Evolutionary conservation across 1,140 invertebrate species (phyloP), one percentile per base, ranked within the genome.

Genomic region (Tetraneura akinire): DNA sequence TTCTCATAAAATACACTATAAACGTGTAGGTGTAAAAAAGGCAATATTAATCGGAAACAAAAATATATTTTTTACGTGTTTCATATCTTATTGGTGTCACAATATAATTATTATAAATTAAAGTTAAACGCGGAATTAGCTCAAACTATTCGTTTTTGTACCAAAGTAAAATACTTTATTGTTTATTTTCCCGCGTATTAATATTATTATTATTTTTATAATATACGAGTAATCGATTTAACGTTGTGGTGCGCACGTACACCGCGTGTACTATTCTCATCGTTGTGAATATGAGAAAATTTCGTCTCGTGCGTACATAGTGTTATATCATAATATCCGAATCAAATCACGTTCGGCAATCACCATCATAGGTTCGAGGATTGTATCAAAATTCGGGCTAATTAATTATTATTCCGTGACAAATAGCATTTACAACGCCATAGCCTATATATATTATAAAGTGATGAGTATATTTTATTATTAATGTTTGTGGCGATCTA

Each of bases 391-490:
- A 78, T 78, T 29, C 53, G 53, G 21, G 53, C 37, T 78, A 78
- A 78, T 60, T 78, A 78, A 60, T 78, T n/a, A n/a, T 78, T 62
- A 78, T 26, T 78, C 74, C 74, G 74, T 62, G 53, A 78, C 73
- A 76, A 60, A 60, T 45, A 26, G 23, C 1, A 42, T 57, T 55
- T 9, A 57, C 29, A 42, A 49, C n/a, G 14, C 29, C 16, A 23
- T 23, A 78, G 55, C 74, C 74, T 78, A 78, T 37, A 76, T n/a
- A n/a, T n/a, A n/a, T n/a, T n/a, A n/a, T 66, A 37, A 18, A 6
- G 3, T 4, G 32, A 37, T 37, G 32, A 8, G 32, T 4, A 37
- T n/a, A n/a, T n/a, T n/a, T n/a, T n/a, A 66, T n/a, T 42, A n/a
- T 71, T 45, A 6, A 37, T 37, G 45, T 1, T 14, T 1, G 18